Base-by-base conservation (phyloP, 1,140 invertebrate species). In the Paraescarpia echinospica region DNA sequence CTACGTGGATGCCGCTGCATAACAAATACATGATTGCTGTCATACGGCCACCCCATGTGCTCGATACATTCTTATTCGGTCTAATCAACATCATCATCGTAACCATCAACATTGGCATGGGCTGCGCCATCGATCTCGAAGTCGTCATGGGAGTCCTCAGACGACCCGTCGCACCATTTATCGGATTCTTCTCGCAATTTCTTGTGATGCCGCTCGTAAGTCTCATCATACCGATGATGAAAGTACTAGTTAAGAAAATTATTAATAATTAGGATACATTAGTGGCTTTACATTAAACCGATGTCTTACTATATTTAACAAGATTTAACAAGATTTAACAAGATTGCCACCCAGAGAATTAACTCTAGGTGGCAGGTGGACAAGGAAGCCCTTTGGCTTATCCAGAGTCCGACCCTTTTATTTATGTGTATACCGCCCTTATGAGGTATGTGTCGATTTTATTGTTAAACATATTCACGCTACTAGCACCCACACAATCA, bases 181-280 rank as follows among this genome's bases (percentile, higher is more conserved):
- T 95, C 89, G 96, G 96, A 1, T 95, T 96, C 77, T 93, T 94
- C 41, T 96, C 95, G 33, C 96, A 96, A 94, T 96, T 96, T 93
- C 91, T 96, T 12, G 93, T 96, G 22, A 96, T 96, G 96, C 96
- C 96, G 1, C n/a, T 96, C 95, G 96, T 96, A 95, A 94, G 94
- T 94, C 9, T n/a, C 89, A 12, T 90, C 33, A 27, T 31, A 77
- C 22, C 59, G 22, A 18, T 18, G 59, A 31, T 27, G 4, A 31
- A 77, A 77, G 27, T 77, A 0, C 2, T 77, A 27, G 59, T 77
- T 77, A 18, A 51, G 48, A 51, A 51, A 51, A 51, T 18, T 51
- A 51, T 9, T 51, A 51, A 51, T 51, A 51, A 51, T 51, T 18
- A 51, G 48, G 48, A 9, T 51, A 18, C 48, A 51, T 51, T 18